phyloP scores from a whole-genome alignment of 1,140 invertebrate species.

The Anastrepha ludens region DNA sequence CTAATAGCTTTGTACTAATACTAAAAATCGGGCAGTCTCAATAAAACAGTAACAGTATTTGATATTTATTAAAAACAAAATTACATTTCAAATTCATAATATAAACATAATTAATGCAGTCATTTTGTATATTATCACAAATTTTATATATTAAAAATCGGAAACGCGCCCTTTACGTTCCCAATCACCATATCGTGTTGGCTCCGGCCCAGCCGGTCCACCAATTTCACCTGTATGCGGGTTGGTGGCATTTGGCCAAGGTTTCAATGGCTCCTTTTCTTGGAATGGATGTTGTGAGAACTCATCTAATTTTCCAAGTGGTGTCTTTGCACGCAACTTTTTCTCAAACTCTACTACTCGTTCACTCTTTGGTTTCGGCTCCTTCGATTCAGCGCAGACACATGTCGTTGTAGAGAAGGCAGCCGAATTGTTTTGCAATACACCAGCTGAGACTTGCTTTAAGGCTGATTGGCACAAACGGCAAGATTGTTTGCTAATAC shows the following conservation, averaged over 20 bases:
- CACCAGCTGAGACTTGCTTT: neutral
- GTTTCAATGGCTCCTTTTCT: slow-evolving; percentile 89
- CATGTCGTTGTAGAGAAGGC: slow-evolving; percentile 61
- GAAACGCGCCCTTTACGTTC: slow-evolving; percentile 97
- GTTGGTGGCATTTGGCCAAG: slow-evolving; percentile 92
- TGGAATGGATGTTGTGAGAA: slow-evolving; percentile 83
- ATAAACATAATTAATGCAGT: neutral
- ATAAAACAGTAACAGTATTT: too few species aligned
- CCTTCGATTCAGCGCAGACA: slow-evolving; percentile 54
- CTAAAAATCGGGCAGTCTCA: too few species aligned
- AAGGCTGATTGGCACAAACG: slow-evolving; percentile 46
- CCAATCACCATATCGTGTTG: slow-evolving; percentile 99
- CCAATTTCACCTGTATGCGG: slow-evolving; percentile 87
- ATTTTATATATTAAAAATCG: slow-evolving; percentile 69
- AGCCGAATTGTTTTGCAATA: slow-evolving; percentile 57
- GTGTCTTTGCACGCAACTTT: slow-evolving; percentile 79
- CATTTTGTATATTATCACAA: too few species aligned
- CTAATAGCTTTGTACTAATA: too few species aligned
- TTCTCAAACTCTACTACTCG: slow-evolving; percentile 77
- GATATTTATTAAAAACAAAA: neutral
- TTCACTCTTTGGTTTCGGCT: slow-evolving; percentile 59
- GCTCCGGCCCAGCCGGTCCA: slow-evolving; percentile 97
- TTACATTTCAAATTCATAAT: neutral
- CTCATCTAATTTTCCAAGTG: slow-evolving; percentile 80
- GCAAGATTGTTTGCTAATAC: slow-evolving; percentile 53